A percentile compares a stretch with the other conserved stretches of the same genome.
Conservation (phyloP, 2,888 invertebrate species). For the Amphipyra berbera region DNA sequence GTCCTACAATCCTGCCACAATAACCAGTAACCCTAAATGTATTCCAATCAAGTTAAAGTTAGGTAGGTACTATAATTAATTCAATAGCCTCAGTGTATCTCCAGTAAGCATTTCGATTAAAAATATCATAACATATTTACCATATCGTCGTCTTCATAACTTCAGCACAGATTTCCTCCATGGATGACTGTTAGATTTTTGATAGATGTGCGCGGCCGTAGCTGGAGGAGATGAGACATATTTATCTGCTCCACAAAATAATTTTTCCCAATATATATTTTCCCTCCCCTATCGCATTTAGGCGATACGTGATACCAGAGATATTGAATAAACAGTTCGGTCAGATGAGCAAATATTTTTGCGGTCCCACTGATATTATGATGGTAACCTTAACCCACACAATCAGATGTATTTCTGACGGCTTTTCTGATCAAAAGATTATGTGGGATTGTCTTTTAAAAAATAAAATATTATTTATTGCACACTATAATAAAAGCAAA, state of each 20-base stretch:
- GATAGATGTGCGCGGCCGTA: slow-evolving; percentile 71
- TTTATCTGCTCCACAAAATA: slow-evolving; percentile 76
- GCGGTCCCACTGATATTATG: slow-evolving; percentile 25
- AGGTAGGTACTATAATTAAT: too few relatives aligned
- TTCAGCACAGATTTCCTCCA: slow-evolving; percentile 59
- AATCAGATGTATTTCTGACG: slow-evolving; percentile 3
- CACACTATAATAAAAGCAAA: too few relatives aligned
- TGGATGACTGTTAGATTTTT: slow-evolving; percentile 75
- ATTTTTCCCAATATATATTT: slow-evolving; percentile 74
- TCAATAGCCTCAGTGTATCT: too few relatives aligned
- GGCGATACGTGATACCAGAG: slow-evolving; percentile 60
- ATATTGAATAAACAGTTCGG: slow-evolving; percentile 62
- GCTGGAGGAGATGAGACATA: slow-evolving; percentile 65
- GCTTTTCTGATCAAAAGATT: not conserved
- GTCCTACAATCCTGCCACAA: too few relatives aligned
- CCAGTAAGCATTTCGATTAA: too few relatives aligned
- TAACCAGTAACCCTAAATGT: too few relatives aligned
- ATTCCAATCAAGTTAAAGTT: too few relatives aligned
- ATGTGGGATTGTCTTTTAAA: too few relatives aligned
- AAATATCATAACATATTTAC: slow-evolving; percentile 6
- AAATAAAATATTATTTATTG: too few relatives aligned
- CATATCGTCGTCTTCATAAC: slow-evolving; percentile 35
- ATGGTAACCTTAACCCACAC: slow-evolving; percentile 13
- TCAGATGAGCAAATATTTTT: slow-evolving; percentile 59
- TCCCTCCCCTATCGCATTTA: slow-evolving; percentile 45